Conservation (phyloP, 2,888 invertebrate genomes). For the Lasioglossum lativentre region DNA sequence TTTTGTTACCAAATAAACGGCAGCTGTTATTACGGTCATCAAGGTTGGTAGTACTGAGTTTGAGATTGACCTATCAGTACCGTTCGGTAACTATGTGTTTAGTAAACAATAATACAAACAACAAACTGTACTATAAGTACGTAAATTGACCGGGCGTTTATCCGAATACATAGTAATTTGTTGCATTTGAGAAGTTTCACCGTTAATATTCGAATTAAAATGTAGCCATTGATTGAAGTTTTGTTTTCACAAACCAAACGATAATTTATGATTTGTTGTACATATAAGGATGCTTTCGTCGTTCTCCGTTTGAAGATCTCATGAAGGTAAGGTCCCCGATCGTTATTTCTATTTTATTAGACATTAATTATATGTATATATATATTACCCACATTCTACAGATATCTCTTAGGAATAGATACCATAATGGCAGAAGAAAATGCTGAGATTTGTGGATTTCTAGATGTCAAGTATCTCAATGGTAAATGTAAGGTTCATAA, state of each 20-base stretch:
- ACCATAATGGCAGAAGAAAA: slow-evolving; percentile 50
- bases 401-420: slow-evolving; percentile 5
- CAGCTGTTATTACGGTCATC: not conserved
- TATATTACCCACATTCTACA: not conserved
- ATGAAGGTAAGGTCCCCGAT: not conserved
- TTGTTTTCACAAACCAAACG: not conserved
- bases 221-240: not conserved
- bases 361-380: too few species aligned
- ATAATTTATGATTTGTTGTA: not conserved
- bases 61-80: slow-evolving; percentile 23
- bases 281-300: slow-evolving; percentile 3
- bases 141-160: slow-evolving; percentile 21
- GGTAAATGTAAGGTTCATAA: slow-evolving; percentile 75
- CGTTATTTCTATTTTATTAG: not conserved
- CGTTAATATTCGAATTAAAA: slow-evolving; percentile 22
- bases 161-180: slow-evolving; percentile 11
- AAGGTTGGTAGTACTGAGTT: slow-evolving; percentile 43
- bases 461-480: slow-evolving; percentile 80
- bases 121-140: too few species aligned
- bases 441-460: slow-evolving; percentile 79
- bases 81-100: not conserved
- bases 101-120: slow-evolving; percentile 52
- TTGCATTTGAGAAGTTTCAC: not conserved
- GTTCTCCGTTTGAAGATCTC: not conserved
- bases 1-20: too few species aligned